Conservation (phyloP, 1,140 invertebrate genomes). For the Leptoteleia sp. region DNA sequence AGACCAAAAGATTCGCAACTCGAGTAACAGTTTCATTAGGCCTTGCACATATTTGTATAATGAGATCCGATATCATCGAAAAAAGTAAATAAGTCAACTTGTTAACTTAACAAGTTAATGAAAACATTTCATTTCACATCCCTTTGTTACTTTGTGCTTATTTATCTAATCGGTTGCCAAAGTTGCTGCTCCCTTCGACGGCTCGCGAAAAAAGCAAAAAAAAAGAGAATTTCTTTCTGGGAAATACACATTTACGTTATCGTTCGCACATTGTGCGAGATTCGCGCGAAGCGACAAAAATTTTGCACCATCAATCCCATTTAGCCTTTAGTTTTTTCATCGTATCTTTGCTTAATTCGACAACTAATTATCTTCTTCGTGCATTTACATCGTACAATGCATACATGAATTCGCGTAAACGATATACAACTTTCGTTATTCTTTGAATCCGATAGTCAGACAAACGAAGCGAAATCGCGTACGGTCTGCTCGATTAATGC, state of each 20-base stretch:
- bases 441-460: constrained; percentile 46
- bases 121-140: too few species aligned
- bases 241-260: constrained; percentile 10
- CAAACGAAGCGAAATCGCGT: constrained; percentile 67
- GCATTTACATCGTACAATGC: constrained; percentile 5
- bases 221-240: constrained; percentile 19
- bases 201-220: constrained; percentile 46
- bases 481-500: constrained; percentile 49
- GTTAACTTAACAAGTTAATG: too few species aligned
- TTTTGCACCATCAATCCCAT: constrained; percentile 62
- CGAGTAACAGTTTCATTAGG: constrained; percentile 71
- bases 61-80: constrained; percentile 74
- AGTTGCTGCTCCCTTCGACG: constrained; percentile 19
- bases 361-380: constrained; percentile 7
- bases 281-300: constrained; percentile 49
- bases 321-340: constrained; percentile 46
- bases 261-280: constrained; percentile 14
- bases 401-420: constrained; percentile 33
- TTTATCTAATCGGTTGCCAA: constrained; percentile 8
- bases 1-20: constrained; percentile 70
- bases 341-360: not conserved
- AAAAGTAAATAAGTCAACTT: constrained; percentile 25
- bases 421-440: constrained; percentile 7
- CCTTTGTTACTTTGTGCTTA: constrained; percentile 1
- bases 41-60: constrained; percentile 75